phyloP scores from a whole-genome alignment of 2,888 invertebrate species.

The Dexiosoma caninum region DNA sequence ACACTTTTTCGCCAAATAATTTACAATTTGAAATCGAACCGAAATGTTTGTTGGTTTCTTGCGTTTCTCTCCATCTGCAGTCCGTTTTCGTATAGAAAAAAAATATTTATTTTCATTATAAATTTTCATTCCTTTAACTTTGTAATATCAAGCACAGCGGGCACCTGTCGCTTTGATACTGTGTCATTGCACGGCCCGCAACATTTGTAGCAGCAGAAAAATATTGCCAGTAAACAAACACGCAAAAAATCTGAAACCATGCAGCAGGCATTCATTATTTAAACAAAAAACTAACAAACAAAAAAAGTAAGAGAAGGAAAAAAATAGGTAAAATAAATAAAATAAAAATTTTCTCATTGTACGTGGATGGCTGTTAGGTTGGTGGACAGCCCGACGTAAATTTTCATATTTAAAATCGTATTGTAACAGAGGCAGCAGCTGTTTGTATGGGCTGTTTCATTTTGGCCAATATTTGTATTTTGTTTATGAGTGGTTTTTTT shows the following conservation, averaged over 20 bases:
- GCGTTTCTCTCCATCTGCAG: too few species aligned
- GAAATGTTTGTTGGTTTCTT: too few species aligned
- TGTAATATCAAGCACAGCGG: constrained; percentile 50
- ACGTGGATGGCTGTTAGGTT: constrained; percentile 61
- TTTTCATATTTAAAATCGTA: not conserved
- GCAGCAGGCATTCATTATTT: constrained; percentile 34
- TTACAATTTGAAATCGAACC: too few species aligned
- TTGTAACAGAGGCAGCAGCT: constrained; percentile 57
- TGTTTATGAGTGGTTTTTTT: constrained; percentile 61
- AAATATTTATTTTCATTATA: constrained; percentile 11
- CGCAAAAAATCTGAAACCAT: constrained; percentile 51
- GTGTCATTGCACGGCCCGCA: constrained; percentile 34
- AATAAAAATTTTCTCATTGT: constrained; percentile 37
- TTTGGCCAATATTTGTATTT: constrained; percentile 47
- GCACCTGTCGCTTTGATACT: constrained; percentile 63
- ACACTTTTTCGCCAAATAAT: too few species aligned
- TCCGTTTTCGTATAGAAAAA: not conserved
- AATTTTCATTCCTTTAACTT: constrained; percentile 29
- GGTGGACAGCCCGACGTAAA: constrained; percentile 51
- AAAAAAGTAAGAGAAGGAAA: not conserved
- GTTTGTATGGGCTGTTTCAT: constrained; percentile 39
- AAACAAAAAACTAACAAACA: constrained; percentile 20
- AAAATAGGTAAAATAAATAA: not conserved
- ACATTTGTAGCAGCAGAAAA: not conserved
- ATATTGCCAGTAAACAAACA: constrained; percentile 7